Base-by-base conservation (phyloP, 2,113 vertebrate genomes). In the Actinemys pallida region DNA sequence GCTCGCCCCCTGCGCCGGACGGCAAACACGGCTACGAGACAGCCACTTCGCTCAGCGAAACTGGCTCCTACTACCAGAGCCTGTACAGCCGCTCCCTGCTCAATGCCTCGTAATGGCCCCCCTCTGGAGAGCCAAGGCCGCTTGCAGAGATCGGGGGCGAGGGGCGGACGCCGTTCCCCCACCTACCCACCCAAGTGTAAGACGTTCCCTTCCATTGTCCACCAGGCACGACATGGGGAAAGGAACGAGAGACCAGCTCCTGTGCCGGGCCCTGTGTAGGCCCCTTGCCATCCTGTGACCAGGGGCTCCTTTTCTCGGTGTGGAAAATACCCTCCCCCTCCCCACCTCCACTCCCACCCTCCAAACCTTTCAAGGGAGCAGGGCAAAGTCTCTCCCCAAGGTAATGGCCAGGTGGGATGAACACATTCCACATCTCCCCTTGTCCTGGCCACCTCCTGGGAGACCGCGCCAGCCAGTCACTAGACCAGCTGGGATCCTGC, bases 61-160 rank as follows among this genome's bases (percentile, higher is more conserved):
- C 99, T 0, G 98, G 98, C 2, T 97, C 98, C 39, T 99, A 99
- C 95, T 99, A 99, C 96, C 99, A 99, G 97, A 98, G 98, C 94
- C 98, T 99, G 92, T 99, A 99, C 96, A 98, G 98, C 97, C 98
- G 99, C 86, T 99, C 99, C 5, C 98, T 99, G 86, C 99, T 99
- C 62, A 99, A 99, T 59, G 98, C 98, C 31, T 99, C 99, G 65
- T 99, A 99, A 98, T 96, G n/a, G 39, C 31, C 22, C 49, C 22
- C 10, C 57, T 9, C 25, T 4, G 12, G 53, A 47, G 45, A 29
- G 19, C 20, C 59, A 69, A 7, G 14, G n/a, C 65, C 8, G 4
- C 65, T 35, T 72, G 78, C 45, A 80, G 80, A 62, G 65, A 54
- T 54, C 14, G 14, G 45, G 83, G 47, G 42, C 7, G 62, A 42